Base-by-base conservation (phyloP, 2,113 vertebrate genomes). In the Coryphaenoides rupestris region DNA sequence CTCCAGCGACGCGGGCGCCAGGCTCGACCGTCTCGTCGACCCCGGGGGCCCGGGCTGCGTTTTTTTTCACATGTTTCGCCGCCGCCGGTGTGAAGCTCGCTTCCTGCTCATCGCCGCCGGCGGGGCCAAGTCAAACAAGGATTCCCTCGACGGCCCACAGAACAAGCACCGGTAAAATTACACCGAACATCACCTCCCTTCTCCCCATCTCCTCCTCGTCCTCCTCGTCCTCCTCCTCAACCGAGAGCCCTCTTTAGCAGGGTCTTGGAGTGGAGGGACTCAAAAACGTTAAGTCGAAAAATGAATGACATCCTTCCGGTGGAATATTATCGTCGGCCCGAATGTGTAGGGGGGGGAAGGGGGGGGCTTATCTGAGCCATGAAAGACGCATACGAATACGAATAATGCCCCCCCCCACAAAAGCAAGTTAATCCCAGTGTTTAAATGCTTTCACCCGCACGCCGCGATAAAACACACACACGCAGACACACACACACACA, bases 121-220 rank as follows among this genome's bases (percentile, higher is more conserved):
- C n/a, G n/a, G n/a, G 66, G 83, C 78, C 81, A 83, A 86, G 72
- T 78, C 66, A 84, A 84, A 83, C 71, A 80, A 78, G 85, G 75
- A 81, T 73, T 83, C 76, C 85, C 81, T 40, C 7, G 6, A 10
- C 33, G 13, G 33, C 9, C 33, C 4, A 5, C 49, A 40, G 56
- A 76, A 77, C 65, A 40, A 65, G 5, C 58, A 21, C n/a, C n/a
- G n/a, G n/a, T n/a, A n/a, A 66, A 45, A 70, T 58, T 66, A 49
- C 33, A 4, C 65, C 63, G 46, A 17, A 56, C 61, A 40, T 12
- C 9, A 6, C 33, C 33, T 40, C 6, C 33, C 33, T 40, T n/a
- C n/a, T n/a, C n/a, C n/a, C n/a, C n/a, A n/a, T n/a, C n/a, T n/a
- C n/a, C n/a, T n/a, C n/a, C n/a, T n/a, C n/a, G n/a, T n/a, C n/a